Conservation (phyloP, 1,140 invertebrate genomes). For the Rhyacophila brunnea region DNA sequence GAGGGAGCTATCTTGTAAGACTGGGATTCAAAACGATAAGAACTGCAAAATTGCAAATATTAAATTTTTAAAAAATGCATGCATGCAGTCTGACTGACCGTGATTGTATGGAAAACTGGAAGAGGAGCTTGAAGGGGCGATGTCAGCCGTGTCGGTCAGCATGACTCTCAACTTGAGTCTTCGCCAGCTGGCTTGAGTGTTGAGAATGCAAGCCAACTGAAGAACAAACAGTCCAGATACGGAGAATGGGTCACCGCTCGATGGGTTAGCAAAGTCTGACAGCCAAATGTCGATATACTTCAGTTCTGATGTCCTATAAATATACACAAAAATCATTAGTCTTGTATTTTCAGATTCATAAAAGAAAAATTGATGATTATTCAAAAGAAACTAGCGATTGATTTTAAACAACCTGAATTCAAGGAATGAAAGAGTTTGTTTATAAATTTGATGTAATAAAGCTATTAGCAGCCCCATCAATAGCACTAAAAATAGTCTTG, state of each 20-base stretch:
- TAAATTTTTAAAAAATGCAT: constrained; percentile 20
- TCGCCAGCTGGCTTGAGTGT: constrained; percentile 87
- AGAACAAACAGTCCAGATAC: constrained; percentile 92
- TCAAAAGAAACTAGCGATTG: no score
- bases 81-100: constrained; percentile 12
- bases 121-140: neutral
- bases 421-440: no score
- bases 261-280: constrained; percentile 81
- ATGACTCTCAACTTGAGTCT: constrained; percentile 80
- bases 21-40: no score
- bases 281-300: constrained; percentile 97
- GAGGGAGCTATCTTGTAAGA: no score
- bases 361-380: no score
- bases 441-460: no score
- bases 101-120: constrained; percentile 15
- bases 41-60: constrained; percentile 11
- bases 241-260: constrained; percentile 75
- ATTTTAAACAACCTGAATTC: no score
- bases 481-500: no score
- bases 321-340: neutral
- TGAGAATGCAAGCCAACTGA: constrained; percentile 94
- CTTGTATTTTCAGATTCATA: neutral
- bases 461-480: no score
- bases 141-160: constrained; percentile 61
- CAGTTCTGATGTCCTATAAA: constrained; percentile 57